Percentiles rank a stretch among this genome's conserved stretches.
Conservation (phyloP, 1,140 invertebrate species). For the Monochamus saltuarius region DNA sequence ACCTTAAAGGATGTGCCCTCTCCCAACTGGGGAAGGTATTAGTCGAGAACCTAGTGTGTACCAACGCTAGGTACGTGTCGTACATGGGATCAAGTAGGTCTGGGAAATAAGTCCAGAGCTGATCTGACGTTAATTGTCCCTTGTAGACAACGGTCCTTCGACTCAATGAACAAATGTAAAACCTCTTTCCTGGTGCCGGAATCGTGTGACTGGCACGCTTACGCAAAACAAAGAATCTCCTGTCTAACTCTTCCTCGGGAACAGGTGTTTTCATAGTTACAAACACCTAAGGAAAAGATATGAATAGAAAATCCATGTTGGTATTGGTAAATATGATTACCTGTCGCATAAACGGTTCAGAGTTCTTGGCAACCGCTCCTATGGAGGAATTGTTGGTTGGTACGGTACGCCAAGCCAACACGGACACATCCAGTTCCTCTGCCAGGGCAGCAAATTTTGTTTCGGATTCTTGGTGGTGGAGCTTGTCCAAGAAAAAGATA, state of each 20-base stretch:
- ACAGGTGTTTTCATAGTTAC: conserved; percentile 27
- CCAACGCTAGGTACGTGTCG: conserved; percentile 91
- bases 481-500: conserved; percentile 88
- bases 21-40: conserved; percentile 99
- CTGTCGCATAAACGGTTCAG: conserved; percentile 95
- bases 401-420: conserved; percentile 90
- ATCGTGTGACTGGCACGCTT: conserved; percentile 92
- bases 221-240: conserved; percentile 85
- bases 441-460: conserved; percentile 79
- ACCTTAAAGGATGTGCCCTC: conserved; percentile 96
- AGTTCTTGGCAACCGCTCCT: conserved; percentile 87
- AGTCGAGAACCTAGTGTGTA: conserved; percentile 96
- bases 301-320: not conserved
- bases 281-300: conserved; percentile 33
- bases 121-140: conserved; percentile 93
- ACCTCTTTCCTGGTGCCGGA: conserved; percentile 77
- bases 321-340: conserved; percentile 25
- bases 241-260: conserved; percentile 46
- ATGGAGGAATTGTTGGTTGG: conserved; percentile 83
- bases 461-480: conserved; percentile 79
- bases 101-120: conserved; percentile 81
- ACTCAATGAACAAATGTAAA: conserved; percentile 96
- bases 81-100: conserved; percentile 76
- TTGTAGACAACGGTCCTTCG: conserved; percentile 93
- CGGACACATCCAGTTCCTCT: conserved; percentile 73